Percentiles rank a stretch among this genome's conserved stretches.
Conservation (phyloP, 2,113 vertebrate genomes). For the Oxygymnocypris stewartii region DNA sequence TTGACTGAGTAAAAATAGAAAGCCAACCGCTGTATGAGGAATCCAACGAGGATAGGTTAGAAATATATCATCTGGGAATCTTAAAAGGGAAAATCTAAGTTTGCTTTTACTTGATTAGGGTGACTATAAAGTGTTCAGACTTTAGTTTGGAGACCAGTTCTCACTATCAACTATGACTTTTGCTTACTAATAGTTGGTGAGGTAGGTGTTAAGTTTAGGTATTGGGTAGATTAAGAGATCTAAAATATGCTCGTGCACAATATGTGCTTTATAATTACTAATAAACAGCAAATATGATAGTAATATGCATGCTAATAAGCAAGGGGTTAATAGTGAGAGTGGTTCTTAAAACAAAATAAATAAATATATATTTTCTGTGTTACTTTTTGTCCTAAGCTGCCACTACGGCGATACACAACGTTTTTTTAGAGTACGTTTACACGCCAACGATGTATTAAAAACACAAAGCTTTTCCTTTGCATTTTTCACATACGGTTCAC, state of each 20-base stretch:
- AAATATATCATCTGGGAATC: background rate
- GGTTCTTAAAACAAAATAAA: too few relatives aligned
- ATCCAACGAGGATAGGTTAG: background rate
- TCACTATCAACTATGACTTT: background rate
- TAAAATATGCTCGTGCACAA: background rate
- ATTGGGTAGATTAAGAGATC: background rate
- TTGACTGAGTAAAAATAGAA: background rate
- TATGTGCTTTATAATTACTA: background rate
- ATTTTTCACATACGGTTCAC: too few relatives aligned
- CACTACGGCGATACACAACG: too few relatives aligned
- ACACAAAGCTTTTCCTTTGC: too few relatives aligned
- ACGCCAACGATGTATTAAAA: too few relatives aligned
- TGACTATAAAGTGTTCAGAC: background rate
- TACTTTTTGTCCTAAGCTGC: too few relatives aligned
- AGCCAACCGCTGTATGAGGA: background rate
- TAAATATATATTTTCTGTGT: too few relatives aligned
- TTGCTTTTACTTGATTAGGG: background rate
- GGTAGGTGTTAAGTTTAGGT: background rate
- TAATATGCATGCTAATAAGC: too few relatives aligned
- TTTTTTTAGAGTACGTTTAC: too few relatives aligned
- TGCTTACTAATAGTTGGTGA: background rate
- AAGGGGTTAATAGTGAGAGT: too few relatives aligned
- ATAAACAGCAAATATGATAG: background rate
- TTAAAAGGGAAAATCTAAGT: background rate
- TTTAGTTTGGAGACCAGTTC: background rate